Evolutionary conservation across 2,113 vertebrate species (phyloP).

Genomic region (Pantherophis guttatus): DNA sequence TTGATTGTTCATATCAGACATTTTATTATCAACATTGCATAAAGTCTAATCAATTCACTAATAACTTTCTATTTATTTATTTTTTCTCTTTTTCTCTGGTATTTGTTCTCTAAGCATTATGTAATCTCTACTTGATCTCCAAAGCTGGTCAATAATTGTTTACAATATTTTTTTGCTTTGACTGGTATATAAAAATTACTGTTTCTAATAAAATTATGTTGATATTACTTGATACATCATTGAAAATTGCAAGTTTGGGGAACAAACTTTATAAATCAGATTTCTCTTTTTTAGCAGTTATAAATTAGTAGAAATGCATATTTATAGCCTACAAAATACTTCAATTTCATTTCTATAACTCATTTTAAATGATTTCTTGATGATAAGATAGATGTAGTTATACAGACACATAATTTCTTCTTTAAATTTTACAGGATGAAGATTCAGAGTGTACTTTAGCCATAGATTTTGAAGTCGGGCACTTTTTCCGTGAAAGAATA

Average conservation of each 20-base stretch:
- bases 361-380: neutral
- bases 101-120: neutral
- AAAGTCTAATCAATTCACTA: neutral
- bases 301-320: neutral
- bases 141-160: neutral
- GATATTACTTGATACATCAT: neutral
- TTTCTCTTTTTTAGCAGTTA: neutral
- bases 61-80: neutral
- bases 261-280: neutral
- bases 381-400: neutral
- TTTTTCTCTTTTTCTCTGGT: neutral
- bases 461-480: conserved; percentile 95
- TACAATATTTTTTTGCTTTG: neutral
- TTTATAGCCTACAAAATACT: neutral
- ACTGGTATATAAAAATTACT: neutral
- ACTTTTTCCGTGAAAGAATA: conserved; percentile 96
- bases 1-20: neutral
- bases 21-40: neutral
- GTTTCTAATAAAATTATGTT: neutral
- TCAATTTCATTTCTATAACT: neutral
- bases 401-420: neutral
- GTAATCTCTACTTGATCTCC: neutral
- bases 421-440: conserved; percentile 80
- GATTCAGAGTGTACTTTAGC: conserved; percentile 90
- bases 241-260: neutral